Base-by-base conservation (phyloP, 1,140 invertebrate species). In the Anoplophora glabripennis region DNA sequence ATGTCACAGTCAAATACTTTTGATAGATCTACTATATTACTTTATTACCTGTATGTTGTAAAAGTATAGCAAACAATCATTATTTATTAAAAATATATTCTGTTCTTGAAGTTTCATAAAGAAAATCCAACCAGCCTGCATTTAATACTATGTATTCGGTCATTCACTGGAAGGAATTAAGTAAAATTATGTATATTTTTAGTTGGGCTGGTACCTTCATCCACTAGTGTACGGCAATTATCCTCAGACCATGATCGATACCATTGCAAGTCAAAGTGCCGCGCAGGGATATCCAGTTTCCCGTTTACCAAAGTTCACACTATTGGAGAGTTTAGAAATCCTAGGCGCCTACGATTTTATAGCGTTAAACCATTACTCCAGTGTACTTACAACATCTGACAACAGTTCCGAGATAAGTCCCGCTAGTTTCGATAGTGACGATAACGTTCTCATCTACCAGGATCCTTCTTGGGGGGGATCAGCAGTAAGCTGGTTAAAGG, bases 191-290 rank as follows among this genome's bases (percentile, higher is more conserved):
- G n/a, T 44, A 12, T 44, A 1, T 28, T 28, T 7, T 37, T 36
- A 51, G 48, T 51, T 51, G 10, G 48, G 48, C 10, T 51, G 48
- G 48, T 51, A 37, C 10, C 14, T 51, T 7, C 12, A 63, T 66
- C 53, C 64, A 10, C 10, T 46, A 41, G 81, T 83, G 1, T 73
- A 87, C 8, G 70, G 82, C 65, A 72, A 80, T 40, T 84, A 87
- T 71, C 79, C 83, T 0, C 63, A 74, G 11, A 75, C 89, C 1
- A 75, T 86, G 7, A 77, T 91, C 1, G 86, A 86, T 0, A 89
- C 89, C 79, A 91, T 89, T 70, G 89, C 88, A 18, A 80, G 72
- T 75, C 8, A 36, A 1, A 51, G 48, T 33, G 8, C 10, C 36
- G 10, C 33, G 8, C 48, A 51, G 18, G 48, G 48, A 15, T 51